Percentiles rank a stretch among this genome's conserved stretches.
Conservation (phyloP, 2,797 vertebrate genomes). For the Eupleurogrammus muticus region DNA sequence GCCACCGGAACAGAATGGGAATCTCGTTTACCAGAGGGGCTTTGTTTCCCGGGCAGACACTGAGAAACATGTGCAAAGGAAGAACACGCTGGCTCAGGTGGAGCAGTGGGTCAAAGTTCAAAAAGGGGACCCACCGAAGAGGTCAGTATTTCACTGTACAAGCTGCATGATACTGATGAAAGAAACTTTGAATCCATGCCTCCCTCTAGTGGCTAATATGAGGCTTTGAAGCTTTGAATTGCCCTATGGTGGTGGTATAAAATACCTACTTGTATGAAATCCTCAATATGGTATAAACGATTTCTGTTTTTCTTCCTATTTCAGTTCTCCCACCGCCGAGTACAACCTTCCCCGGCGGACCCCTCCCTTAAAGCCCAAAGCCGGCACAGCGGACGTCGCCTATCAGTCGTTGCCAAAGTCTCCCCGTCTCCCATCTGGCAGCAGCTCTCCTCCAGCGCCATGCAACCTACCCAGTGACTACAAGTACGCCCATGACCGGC, state of each 20-base stretch:
- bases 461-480: conserved; percentile 95
- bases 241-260: background rate
- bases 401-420: conserved; percentile 96
- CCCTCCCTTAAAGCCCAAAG: conserved; percentile 87
- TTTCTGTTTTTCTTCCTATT: conserved; percentile 21
- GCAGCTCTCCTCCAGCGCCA: conserved; percentile 85
- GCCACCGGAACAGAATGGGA: conserved; percentile 90
- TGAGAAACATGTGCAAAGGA: conserved; percentile 92
- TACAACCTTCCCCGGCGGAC: conserved; percentile 89
- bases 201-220: conserved; percentile 72
- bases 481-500: conserved; percentile 96
- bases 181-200: conserved; percentile 30
- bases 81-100: conserved; percentile 91
- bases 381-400: conserved; percentile 82
- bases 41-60: conserved; percentile 81
- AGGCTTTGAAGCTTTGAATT: background rate
- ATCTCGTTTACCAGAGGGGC: conserved; percentile 85
- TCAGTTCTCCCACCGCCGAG: conserved; percentile 81
- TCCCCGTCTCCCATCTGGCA: conserved; percentile 85
- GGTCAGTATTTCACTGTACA: conserved; percentile 71
- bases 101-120: conserved; percentile 96
- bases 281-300: background rate
- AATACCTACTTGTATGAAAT: background rate
- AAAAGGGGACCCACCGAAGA: conserved; percentile 88
- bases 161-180: conserved; percentile 4